phyloP scores from a whole-genome alignment of 2,113 vertebrate species.

The Oreochromis aureus region DNA sequence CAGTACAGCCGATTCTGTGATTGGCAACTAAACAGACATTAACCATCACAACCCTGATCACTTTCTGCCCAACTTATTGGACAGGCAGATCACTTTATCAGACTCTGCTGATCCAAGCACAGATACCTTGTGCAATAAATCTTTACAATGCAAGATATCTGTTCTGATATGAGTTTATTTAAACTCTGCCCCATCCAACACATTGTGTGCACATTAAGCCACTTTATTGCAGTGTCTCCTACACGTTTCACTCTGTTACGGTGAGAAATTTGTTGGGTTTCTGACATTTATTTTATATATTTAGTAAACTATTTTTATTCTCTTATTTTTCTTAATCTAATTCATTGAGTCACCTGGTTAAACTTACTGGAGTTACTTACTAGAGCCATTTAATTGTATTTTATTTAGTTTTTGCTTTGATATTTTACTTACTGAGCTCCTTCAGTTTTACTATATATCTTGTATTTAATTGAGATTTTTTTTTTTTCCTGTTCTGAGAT shows the following conservation, averaged over 20 bases:
- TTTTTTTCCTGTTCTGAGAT: not conserved
- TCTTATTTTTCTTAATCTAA: not conserved
- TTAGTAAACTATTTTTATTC: not conserved
- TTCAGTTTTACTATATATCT: not conserved
- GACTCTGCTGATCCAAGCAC: not conserved
- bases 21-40: not conserved
- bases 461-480: not conserved
- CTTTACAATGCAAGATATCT: not conserved
- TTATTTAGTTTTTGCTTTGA: not conserved
- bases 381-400: not conserved
- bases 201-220: not conserved
- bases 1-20: not conserved
- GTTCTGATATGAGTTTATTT: not conserved
- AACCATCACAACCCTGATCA: not conserved
- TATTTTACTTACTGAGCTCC: not conserved
- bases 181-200: not conserved
- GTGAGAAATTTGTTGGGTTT: not conserved
- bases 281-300: not conserved
- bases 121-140: not conserved
- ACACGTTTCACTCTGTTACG: not conserved
- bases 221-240: not conserved
- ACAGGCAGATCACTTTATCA: not conserved
- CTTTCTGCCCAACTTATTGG: not conserved
- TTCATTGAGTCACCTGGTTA: not conserved
- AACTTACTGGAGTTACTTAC: not conserved